These are phyloP conservation scores for Peucedramus taeniatus DNA, from an alignment of 2,113 vertebrate genomes.

Conservation along the genomic window DNA sequence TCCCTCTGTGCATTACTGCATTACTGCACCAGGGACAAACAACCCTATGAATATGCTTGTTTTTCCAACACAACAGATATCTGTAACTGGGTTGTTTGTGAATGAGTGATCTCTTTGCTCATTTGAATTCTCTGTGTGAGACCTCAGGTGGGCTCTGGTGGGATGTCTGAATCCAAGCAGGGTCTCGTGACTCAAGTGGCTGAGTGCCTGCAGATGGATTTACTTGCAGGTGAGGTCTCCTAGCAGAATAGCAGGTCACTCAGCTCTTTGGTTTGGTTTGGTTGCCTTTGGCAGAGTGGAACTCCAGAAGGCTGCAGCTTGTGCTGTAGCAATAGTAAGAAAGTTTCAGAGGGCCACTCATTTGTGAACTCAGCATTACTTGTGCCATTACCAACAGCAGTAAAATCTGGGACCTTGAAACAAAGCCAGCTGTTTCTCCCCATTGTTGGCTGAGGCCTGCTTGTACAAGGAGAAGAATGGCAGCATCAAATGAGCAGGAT, in stretches of 20 bases:
- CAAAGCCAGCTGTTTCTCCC: neutral
- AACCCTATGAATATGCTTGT: neutral
- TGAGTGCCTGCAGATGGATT: neutral
- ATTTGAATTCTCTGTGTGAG: neutral
- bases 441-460: neutral
- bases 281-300: neutral
- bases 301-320: neutral
- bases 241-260: neutral
- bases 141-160: neutral
- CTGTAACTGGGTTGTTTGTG: neutral
- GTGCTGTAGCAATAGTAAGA: neutral
- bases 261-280: neutral
- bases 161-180: neutral
- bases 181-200: accelerated
- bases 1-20: neutral
- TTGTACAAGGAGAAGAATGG: neutral
- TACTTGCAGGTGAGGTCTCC: neutral
- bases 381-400: neutral
- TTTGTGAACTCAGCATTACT: neutral
- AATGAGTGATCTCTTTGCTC: neutral
- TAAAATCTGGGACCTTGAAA: neutral
- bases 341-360: neutral
- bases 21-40: neutral
- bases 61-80: neutral
- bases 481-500: neutral